Base-by-base conservation (phyloP, 2,888 invertebrate species). In the Hypselothyrea guttata region DNA sequence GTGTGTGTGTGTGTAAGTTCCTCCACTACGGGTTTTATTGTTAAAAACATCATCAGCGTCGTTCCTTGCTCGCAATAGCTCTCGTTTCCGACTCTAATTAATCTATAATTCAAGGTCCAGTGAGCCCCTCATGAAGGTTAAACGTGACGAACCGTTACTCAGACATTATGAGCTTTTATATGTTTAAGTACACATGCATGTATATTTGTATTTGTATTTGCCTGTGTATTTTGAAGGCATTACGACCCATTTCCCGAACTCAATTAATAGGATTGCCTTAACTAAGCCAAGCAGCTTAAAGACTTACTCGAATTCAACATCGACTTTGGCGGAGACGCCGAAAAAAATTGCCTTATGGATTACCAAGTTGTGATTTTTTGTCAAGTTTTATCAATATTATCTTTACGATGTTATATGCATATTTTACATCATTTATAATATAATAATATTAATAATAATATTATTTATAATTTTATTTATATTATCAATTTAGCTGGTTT, bases 51-150 rank as follows among this genome's bases (percentile, higher is more conserved):
- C 56, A 67, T 33, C 11, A 22, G 18, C 28, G 65, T 48, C 51
- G 51, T 37, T 16, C 53, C 57, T 11, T 8, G 11, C 12, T 27
- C 5, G 5, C 12, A 4, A 9, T 12, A n/a, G 16, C 27, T 11
- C 8, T 22, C 52, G 42, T 61, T 84, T 76, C 71, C 66, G 66
- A 64, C 69, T 74, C 84, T 84, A 84, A 84, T 79, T 79, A 79
- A 82, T 84, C 66, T 77, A 68, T 74, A 82, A 84, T 79, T 79
- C 78, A 79, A 79, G 82, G 84, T 77, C 75, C 71, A 66, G 58
- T 66, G 63, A 68, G 74, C 54, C 56, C 61, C 61, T 71, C 82
- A 62, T 52, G 78, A 78, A 84, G 78, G 84, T 84, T 77, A 69
- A 84, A 71, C 49, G 52, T 71, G 78, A 69, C 61, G 59, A 65